A percentile compares a stretch with the other conserved stretches of the same genome.
Conservation (phyloP, 1,140 invertebrate genomes). For the Cyclina sinensis region DNA sequence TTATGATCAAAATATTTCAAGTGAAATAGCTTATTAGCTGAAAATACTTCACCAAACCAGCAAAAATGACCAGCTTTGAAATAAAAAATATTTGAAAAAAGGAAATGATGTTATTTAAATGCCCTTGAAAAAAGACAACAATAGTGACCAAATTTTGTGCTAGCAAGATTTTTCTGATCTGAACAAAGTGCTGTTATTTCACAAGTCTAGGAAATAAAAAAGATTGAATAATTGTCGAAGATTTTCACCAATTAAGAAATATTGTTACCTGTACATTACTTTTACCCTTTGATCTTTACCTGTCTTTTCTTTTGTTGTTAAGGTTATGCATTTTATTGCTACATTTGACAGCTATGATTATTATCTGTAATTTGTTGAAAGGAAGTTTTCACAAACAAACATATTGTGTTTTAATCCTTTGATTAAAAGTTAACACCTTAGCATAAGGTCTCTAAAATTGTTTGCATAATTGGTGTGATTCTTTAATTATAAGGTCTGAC, state of each 20-base stretch:
- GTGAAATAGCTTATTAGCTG: too few species aligned
- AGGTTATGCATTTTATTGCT: constrained; percentile 26
- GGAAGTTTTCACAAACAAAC: constrained; percentile 48
- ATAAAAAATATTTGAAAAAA: too few species aligned
- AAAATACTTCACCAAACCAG: too few species aligned
- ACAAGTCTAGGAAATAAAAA: constrained; percentile 15
- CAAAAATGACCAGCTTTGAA: too few species aligned
- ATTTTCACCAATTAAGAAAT: constrained; percentile 17
- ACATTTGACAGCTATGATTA: constrained; percentile 51
- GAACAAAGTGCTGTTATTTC: constrained; percentile 1
- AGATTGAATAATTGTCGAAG: constrained; percentile 42
- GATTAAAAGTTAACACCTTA: constrained; percentile 45
- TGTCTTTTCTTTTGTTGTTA: constrained; percentile 6
- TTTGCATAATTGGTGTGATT: constrained; percentile 21
- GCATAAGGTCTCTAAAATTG: constrained; percentile 2
- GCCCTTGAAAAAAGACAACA: too few species aligned
- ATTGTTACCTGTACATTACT: constrained; percentile 22
- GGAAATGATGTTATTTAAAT: too few species aligned
- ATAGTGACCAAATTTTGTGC: too few species aligned
- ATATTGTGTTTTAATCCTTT: constrained; percentile 59
- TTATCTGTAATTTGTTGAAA: constrained; percentile 46
- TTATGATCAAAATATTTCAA: too few species aligned
- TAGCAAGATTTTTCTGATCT: too few species aligned
- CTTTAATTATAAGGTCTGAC: constrained; percentile 15
- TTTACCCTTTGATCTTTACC: constrained; percentile 38